Evolutionary conservation across 2,797 vertebrate species (phyloP).

Genomic region (Peromyscus nudipes): DNA sequence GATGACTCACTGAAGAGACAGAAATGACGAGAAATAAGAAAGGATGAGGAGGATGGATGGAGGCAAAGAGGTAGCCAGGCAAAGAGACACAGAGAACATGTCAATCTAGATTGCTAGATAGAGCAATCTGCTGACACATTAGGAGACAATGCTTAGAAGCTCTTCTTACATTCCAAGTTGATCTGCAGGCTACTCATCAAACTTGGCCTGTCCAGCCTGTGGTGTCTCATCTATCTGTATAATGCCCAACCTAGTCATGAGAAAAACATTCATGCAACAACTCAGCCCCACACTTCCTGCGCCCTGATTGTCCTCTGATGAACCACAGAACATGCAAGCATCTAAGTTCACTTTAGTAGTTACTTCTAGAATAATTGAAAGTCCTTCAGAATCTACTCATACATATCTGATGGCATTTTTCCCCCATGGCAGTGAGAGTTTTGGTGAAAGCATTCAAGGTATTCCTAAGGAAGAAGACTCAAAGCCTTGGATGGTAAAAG

Average conservation of each 20-base stretch:
- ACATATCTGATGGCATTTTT: not conserved
- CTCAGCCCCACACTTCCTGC: not conserved
- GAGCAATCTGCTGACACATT: not conserved
- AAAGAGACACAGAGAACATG: not conserved
- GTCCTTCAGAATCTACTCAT: not conserved
- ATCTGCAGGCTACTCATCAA: not conserved
- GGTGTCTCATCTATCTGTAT: not conserved
- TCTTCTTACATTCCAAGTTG: not conserved
- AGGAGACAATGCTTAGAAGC: not conserved
- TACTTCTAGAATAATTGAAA: not conserved
- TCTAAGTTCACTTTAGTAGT: not conserved
- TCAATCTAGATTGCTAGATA: not conserved
- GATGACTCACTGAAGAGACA: not conserved
- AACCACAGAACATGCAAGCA: not conserved
- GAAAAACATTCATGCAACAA: accelerated
- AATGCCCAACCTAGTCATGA: not conserved
- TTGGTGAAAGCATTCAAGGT: not conserved
- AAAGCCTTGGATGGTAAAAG: not conserved
- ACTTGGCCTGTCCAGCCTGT: not conserved
- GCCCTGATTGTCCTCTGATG: not conserved
- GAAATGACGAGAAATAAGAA: not conserved
- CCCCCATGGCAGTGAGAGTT: not conserved
- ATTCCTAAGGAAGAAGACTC: not conserved
- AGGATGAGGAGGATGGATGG: not conserved
- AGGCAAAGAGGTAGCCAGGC: not conserved